phyloP scores from a whole-genome alignment of 2,113 vertebrate genomes.

The Lepus europaeus region DNA sequence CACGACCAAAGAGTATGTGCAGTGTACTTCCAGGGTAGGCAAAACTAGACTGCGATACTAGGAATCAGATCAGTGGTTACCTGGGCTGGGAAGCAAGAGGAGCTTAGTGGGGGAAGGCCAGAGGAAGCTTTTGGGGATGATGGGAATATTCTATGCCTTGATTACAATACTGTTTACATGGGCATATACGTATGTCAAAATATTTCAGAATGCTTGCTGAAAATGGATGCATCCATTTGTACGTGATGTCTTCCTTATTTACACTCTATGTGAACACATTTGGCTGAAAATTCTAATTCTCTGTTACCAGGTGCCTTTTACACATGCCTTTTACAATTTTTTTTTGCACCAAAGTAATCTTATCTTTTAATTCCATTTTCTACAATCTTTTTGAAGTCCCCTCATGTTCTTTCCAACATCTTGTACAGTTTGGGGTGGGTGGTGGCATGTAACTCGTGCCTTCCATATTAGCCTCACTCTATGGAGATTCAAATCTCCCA shows the following conservation, averaged over 20 bases:
- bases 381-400: too few species aligned
- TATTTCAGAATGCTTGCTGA: background rate
- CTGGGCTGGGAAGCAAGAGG: background rate
- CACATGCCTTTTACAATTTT: too few species aligned
- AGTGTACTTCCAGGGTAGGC: background rate
- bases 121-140: background rate
- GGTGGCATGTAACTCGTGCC: background rate
- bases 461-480: background rate
- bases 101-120: background rate
- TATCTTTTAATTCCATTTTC: too few species aligned
- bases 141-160: background rate
- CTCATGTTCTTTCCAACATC: background rate
- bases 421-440: background rate
- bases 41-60: background rate
- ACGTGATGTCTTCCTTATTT: background rate
- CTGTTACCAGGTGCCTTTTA: background rate
- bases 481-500: background rate
- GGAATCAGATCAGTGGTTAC: background rate
- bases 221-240: background rate
- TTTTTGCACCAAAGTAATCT: too few species aligned
- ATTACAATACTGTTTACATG: background rate
- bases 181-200: background rate
- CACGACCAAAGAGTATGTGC: background rate
- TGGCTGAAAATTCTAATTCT: background rate
- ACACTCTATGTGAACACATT: background rate